Conservation (phyloP, 2,888 invertebrate genomes). For the Acanthosepion lycidas region DNA sequence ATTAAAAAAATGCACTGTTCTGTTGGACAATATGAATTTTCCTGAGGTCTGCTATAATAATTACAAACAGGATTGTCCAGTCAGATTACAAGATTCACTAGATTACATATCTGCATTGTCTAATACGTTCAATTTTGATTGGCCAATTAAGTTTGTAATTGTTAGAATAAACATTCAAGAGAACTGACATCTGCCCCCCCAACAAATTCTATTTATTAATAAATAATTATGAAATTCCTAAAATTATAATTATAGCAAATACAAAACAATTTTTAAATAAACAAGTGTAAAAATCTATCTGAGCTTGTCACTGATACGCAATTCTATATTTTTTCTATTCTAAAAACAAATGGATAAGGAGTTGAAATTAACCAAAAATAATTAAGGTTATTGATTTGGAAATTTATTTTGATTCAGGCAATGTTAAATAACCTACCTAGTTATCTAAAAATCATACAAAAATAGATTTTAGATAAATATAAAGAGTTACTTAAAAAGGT, state of each 20-base stretch:
- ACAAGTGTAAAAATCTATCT: background rate
- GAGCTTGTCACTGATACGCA: background rate
- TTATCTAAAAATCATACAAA: background rate
- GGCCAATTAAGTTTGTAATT: too few species aligned
- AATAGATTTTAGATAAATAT: background rate
- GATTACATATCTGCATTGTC: too few species aligned
- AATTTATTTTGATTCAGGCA: background rate
- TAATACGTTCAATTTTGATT: too few species aligned
- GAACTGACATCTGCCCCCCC: too few species aligned
- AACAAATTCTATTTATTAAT: background rate
- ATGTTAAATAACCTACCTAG: background rate
- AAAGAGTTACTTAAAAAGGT: background rate
- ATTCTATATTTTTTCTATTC: too few species aligned
- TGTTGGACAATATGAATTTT: too few species aligned
- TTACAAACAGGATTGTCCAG: too few species aligned
- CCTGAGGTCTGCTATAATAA: too few species aligned
- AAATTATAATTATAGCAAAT: background rate
- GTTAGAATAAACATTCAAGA: too few species aligned
- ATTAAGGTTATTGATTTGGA: background rate
- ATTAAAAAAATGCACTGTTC: too few species aligned
- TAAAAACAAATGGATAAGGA: too few species aligned
- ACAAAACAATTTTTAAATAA: background rate
- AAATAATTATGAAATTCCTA: background rate
- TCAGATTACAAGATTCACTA: too few species aligned
- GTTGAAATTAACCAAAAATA: background rate